Conservation (phyloP, 2,113 vertebrate genomes). For the Natator depressus region DNA sequence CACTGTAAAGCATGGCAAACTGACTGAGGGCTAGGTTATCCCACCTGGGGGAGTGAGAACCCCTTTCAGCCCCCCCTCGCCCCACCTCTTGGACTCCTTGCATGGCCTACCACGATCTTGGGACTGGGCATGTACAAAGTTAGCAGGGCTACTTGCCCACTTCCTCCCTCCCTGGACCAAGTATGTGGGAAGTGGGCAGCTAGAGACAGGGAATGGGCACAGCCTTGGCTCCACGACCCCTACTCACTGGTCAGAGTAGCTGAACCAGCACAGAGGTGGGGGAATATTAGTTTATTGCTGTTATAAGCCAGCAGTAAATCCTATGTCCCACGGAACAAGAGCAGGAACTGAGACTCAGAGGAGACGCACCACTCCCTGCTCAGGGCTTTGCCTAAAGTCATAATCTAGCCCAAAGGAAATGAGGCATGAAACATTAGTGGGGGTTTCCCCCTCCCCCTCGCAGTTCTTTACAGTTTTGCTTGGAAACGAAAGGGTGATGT, state of each 20-base stretch:
- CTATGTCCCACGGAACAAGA: background rate
- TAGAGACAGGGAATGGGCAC: background rate
- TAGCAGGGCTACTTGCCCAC: background rate
- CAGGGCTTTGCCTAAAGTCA: background rate
- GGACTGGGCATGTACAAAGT: accelerated
- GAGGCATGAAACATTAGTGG: accelerated
- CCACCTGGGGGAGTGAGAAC: background rate
- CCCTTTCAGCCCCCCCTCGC: no score
- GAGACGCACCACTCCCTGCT: background rate
- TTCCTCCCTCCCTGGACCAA: background rate
- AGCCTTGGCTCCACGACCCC: background rate
- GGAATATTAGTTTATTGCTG: background rate
- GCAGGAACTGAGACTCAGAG: background rate
- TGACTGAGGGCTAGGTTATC: background rate
- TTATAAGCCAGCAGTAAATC: background rate
- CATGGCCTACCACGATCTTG: background rate
- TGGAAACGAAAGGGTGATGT: background rate
- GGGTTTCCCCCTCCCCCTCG: background rate
- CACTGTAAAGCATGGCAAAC: accelerated
- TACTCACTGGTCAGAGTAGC: background rate
- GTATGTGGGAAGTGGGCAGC: background rate
- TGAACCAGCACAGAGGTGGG: background rate
- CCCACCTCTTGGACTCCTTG: background rate
- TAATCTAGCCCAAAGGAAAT: background rate
- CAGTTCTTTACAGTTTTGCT: background rate